Conservation (phyloP, 2,888 invertebrate species). For the Gasteruption jaculator region DNA sequence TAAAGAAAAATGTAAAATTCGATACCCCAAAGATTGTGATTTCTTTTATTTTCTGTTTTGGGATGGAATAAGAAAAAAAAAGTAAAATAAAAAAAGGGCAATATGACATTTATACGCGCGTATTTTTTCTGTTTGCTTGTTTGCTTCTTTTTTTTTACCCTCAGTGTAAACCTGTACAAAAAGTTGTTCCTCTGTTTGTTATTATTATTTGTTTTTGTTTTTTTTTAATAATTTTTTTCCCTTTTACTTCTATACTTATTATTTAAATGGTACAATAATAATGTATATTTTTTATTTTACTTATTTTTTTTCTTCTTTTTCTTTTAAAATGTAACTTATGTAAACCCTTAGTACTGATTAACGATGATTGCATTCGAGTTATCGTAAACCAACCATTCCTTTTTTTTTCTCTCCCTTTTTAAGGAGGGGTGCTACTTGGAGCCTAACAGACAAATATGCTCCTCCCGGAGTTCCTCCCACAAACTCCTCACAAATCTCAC, state of each 20-base stretch:
- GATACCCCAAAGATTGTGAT: no score
- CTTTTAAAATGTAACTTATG: constrained; percentile 52
- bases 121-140: constrained; percentile 8
- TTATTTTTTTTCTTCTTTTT: no score
- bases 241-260: constrained; percentile 38
- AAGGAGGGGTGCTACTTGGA: constrained; percentile 50
- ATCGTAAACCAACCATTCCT: constrained; percentile 50
- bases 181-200: constrained; percentile 40
- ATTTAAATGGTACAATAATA: constrained; percentile 42
- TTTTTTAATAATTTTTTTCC: no score
- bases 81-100: no score
- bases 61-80: no score
- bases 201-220: no score
- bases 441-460: constrained; percentile 53
- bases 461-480: constrained; percentile 46
- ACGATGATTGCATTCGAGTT: constrained; percentile 51
- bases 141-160: constrained; percentile 18
- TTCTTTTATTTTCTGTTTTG: no score
- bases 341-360: constrained; percentile 50
- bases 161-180: constrained; percentile 41
- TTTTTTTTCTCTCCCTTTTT: no score
- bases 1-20: no score
- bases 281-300: no score
- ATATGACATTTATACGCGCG: no score
- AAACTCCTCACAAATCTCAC: no score